Base-by-base conservation (phyloP, 92 coral and sea anemone species). In the Palythoa grandiflora region DNA sequence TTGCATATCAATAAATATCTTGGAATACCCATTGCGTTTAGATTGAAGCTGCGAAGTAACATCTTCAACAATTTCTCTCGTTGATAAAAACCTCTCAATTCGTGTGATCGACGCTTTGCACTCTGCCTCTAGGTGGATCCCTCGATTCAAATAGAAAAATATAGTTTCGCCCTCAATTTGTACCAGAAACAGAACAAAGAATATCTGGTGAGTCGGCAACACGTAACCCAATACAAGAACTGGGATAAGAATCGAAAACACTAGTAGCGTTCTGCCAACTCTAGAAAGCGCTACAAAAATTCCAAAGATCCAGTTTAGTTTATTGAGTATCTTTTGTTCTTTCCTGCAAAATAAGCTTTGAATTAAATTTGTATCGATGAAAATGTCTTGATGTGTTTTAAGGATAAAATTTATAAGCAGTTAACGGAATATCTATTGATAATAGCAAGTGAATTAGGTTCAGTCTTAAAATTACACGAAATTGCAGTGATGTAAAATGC, bases 51-150 rank as follows among this genome's bases (percentile, higher is more conserved):
- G 20, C 35, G 16, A 20, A 36, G 13, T 68, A 9, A 7, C 9
- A 68, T 19, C 73, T 21, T 36, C 12, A 74, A 21, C 35, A 40
- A 40, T 9, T 48, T 74, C 79, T 5, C 40, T 20, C 35, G 79
- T 13, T 16, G 53, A 19, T 36, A 74, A 48, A 47, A 74, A 47
- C 2, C 21, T 68, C 40, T 68, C 73, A 5, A 68, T 68, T 36
- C 73, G n/a, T 9, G 73, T 19, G 8, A 40, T 40, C 10, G 57
- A 74, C 7, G 79, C 55, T 74, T 74, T 74, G 55, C 79, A 74
- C 9, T 74, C 79, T 9, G 79, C 79, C 16, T 74, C 57, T 2
- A 74, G 79, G 2, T 74, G 79, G 10, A 74, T 50, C 2, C 79
- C 79, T 17, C n/a, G 53, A 1, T 47, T 74, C 20, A 74, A 55